Evolutionary conservation across 2,113 vertebrate species (phyloP).

Genomic region (Scartelaos histophorus): DNA sequence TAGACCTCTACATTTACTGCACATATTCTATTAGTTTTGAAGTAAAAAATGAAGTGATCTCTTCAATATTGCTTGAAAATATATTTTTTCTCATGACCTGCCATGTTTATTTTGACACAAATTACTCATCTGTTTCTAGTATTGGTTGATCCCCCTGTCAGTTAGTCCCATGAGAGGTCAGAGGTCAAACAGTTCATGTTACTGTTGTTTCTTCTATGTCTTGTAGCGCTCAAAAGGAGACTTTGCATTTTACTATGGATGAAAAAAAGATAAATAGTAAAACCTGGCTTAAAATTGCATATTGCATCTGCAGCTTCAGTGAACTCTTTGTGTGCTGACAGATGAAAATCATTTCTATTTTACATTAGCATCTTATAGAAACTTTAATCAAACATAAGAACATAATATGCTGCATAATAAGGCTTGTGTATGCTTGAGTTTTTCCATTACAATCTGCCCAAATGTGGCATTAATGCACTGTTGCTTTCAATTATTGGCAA

Average conservation of each 20-base stretch:
- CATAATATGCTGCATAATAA: conserved; percentile 2
- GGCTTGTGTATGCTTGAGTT: background rate
- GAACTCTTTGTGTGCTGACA: conserved; percentile 25
- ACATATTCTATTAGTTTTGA: background rate
- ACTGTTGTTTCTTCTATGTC: no score
- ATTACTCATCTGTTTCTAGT: no score
- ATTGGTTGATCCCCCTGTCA: no score
- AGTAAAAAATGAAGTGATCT: background rate
- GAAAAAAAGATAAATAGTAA: background rate
- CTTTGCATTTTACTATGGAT: background rate
- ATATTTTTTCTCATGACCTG: no score
- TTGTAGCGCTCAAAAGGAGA: no score
- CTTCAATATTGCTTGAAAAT: background rate
- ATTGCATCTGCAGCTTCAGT: background rate
- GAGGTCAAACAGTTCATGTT: no score
- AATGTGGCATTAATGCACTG: conserved; percentile 19
- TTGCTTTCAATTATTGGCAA: conserved; percentile 40
- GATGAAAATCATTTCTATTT: conserved; percentile 23
- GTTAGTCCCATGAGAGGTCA: no score
- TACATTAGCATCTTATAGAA: conserved; percentile 29
- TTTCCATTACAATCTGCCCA: conserved; percentile 7
- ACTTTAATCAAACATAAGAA: conserved; percentile 27
- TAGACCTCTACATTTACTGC: background rate
- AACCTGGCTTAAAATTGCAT: background rate
- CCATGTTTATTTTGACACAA: no score